Conservation (phyloP, 1,140 invertebrate genomes). For the Drosophila pruinosa region DNA sequence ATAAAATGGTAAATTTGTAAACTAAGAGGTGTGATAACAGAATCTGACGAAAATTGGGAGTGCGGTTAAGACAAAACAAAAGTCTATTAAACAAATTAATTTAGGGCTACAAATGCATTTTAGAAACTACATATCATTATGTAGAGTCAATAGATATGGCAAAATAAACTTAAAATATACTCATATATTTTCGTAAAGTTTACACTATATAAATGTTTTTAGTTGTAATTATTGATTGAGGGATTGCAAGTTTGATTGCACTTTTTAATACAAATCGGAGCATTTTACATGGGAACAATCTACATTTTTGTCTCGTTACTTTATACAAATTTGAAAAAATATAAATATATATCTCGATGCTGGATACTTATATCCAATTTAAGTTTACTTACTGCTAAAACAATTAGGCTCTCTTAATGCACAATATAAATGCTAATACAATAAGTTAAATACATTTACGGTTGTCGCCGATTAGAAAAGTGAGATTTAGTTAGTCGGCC, state of each 20-base stretch:
- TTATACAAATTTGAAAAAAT: background rate
- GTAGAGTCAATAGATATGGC: background rate
- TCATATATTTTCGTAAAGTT: background rate
- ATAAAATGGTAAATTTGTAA: slow-evolving; percentile 31
- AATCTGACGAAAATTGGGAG: too few relatives aligned
- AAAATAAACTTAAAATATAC: background rate
- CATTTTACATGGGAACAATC: background rate
- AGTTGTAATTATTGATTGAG: background rate
- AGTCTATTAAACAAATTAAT: background rate
- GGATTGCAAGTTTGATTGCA: background rate
- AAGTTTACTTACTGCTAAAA: background rate
- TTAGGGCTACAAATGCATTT: background rate
- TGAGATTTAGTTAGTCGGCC: background rate
- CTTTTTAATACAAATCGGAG: background rate
- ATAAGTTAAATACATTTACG: slow-evolving; percentile 68
- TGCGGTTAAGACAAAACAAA: too few relatives aligned
- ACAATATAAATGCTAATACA: slow-evolving; percentile 52
- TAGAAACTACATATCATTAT: background rate
- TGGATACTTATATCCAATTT: background rate
- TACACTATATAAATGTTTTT: too few relatives aligned
- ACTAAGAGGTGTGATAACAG: too few relatives aligned
- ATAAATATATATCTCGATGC: background rate
- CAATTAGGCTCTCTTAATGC: slow-evolving; percentile 6
- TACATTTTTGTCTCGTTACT: background rate
- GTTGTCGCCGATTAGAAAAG: slow-evolving; percentile 1